Percentiles rank a stretch among this genome's conserved stretches.
Conservation (phyloP, 2,113 vertebrate species). For the Regulus satrapa region DNA sequence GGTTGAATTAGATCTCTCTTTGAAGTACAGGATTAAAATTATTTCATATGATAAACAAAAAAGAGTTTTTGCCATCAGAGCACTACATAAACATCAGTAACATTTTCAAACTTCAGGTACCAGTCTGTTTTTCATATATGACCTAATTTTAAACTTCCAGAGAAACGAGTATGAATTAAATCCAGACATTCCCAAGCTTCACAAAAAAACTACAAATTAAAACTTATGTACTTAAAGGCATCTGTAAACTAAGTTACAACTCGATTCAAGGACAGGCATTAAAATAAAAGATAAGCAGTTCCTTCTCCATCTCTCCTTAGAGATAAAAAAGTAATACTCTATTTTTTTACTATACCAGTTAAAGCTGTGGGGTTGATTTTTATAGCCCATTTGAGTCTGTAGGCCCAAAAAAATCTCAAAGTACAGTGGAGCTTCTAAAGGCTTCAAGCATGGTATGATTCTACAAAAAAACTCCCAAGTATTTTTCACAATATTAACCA, state of each 20-base stretch:
- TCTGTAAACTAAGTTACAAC: not conserved
- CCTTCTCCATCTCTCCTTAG: not conserved
- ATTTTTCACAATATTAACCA: not conserved
- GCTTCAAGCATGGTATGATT: not conserved
- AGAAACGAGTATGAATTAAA: not conserved
- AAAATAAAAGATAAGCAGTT: not conserved
- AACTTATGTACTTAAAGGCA: not conserved
- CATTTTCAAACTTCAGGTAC: not conserved
- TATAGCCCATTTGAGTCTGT: not conserved
- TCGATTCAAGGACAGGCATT: not conserved
- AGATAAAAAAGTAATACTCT: not conserved
- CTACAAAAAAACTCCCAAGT: not conserved
- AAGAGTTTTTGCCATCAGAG: not conserved
- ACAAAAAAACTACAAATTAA: not conserved
- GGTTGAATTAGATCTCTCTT: not conserved
- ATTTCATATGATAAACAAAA: not conserved
- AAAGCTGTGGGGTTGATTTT: not conserved
- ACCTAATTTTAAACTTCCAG: not conserved
- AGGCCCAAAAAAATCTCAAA: not conserved
- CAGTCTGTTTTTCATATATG: not conserved
- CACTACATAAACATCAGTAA: not conserved
- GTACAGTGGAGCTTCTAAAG: not conserved
- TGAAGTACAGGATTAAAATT: not conserved
- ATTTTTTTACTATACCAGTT: not conserved
- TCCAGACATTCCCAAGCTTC: not conserved